These are phyloP conservation scores for Mellilla xanthometata DNA, from an alignment of 2,888 invertebrate genomes.

Conservation along the genomic window DNA sequence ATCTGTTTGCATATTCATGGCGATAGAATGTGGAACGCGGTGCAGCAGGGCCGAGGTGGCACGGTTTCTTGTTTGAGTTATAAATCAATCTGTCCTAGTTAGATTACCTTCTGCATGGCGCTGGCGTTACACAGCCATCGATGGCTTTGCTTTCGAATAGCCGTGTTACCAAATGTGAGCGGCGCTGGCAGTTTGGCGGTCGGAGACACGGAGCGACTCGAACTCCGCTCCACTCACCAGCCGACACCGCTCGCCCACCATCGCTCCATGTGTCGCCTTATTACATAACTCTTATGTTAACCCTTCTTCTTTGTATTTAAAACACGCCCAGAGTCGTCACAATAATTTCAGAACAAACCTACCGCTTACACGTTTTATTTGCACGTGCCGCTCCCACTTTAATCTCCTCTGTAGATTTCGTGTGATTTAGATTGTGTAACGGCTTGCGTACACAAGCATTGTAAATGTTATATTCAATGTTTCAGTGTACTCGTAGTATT, in stretches of 20 bases:
- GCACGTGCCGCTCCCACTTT: constrained; percentile 31
- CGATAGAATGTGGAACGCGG: constrained; percentile 66
- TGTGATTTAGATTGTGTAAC: constrained; percentile 25
- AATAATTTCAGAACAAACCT: constrained; percentile 26
- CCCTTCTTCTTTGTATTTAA: constrained; percentile 66
- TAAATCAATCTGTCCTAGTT: constrained; percentile 77
- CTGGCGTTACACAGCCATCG: constrained; percentile 52
- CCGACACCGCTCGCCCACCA: constrained; percentile 36
- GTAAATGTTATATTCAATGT: constrained; percentile 12
- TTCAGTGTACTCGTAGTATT: constrained; percentile 6
- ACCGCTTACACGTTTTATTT: constrained; percentile 34
- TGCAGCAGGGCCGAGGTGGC: constrained; percentile 73
- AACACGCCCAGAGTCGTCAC: constrained; percentile 57
- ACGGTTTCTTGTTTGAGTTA: constrained; percentile 74
- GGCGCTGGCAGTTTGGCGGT: constrained; percentile 47
- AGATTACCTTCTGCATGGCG: constrained; percentile 63
- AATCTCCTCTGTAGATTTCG: constrained; percentile 29
- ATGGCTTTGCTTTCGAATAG: constrained; percentile 69
- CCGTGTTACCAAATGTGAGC: constrained; percentile 63
- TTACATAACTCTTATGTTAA: constrained; percentile 42
- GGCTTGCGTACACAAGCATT: constrained; percentile 16
- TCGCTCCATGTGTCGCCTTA: constrained; percentile 17
- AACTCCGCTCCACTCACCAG: constrained; percentile 36
- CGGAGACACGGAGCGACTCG: constrained; percentile 33
- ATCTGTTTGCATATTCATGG: constrained; percentile 70